phyloP scores from a whole-genome alignment of 2,797 vertebrate species.

The Triplophysa bombifrons region DNA sequence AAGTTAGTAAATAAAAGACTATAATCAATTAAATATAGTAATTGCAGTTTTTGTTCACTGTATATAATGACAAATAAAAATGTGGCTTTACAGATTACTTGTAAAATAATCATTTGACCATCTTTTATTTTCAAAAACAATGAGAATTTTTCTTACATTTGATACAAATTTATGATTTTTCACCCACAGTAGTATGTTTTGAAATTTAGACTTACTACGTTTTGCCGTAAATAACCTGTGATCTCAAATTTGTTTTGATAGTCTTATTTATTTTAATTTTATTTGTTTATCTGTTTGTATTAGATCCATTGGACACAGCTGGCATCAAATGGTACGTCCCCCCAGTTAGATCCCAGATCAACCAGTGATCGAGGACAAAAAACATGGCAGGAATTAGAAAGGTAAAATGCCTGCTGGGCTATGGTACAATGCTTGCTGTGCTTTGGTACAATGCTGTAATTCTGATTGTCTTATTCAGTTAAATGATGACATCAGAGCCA shows the following conservation, averaged over 20 bases:
- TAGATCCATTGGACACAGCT: constrained; percentile 74
- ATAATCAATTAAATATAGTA: too few species aligned
- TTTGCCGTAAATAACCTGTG: too few species aligned
- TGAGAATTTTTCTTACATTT: background rate
- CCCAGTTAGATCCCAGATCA: constrained; percentile 54
- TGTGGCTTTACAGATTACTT: background rate
- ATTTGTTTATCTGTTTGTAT: background rate
- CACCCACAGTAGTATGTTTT: too few species aligned
- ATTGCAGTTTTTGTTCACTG: too few species aligned
- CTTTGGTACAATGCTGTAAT: background rate
- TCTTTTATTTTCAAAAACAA: background rate
- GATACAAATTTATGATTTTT: too few species aligned
- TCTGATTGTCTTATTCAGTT: background rate
- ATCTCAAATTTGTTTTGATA: too few species aligned
- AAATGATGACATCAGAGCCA: background rate
- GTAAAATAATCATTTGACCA: background rate
- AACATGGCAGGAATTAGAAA: constrained; percentile 30
- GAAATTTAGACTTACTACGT: too few species aligned
- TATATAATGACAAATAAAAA: too few species aligned
- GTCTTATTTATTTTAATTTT: too few species aligned
- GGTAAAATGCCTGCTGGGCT: constrained; percentile 7
- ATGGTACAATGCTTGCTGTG: background rate
- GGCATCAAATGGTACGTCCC: constrained; percentile 55
- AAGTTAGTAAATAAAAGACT: background rate
- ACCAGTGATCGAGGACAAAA: background rate